Evolutionary conservation across 2,797 vertebrate genomes (phyloP), one percentile per base, ranked within the genome.

Genomic region (Myoxocephalus aenaeus): DNA sequence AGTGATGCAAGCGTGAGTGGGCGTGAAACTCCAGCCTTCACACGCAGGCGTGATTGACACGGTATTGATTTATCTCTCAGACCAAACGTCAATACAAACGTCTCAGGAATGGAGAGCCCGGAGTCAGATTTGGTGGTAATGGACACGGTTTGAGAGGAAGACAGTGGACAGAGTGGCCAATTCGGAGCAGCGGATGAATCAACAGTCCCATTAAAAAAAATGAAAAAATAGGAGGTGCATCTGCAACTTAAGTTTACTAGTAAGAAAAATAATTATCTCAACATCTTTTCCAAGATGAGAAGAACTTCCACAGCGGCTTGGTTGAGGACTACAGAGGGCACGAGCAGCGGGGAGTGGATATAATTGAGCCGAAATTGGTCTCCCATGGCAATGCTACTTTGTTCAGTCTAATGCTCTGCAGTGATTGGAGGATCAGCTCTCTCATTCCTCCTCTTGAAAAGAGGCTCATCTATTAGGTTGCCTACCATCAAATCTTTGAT

Each of bases 351-450:
- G 94, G 94, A 95, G 93, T 94, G 91, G 86, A 94, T 94, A 94
- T 95, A 95, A 95, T 95, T 95, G 95, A 94, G 92, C 93, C 91
- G 87, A 92, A 93, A 94, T 94, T 94, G 93, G 89, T 93, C 93
- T 95, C 94, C 92, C 91, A 93, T 94, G 93, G 93, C 92, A 95
- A 89, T 92, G 84, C 90, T 90, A 94, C 90, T 94, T 93, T 93
- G 92, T 93, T 94, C 90, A 92, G 90, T 92, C 87, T 90, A 84
- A 88, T 81, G 87, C 90, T 84, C 80, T 15, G 89, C 85, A 69
- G 80, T 86, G 91, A 91, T 93, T 94, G 91, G 90, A 82, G 29
- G 68, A 79, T 68, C 64, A 18, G 79, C 79, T 87, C 83, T 90
- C 87, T 91, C 79, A 78, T 90, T 88, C 80, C 75, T 73, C 77